These are phyloP conservation scores for Whitmania pigra DNA, from an alignment of 1,140 invertebrate species.

Conservation along the genomic window DNA sequence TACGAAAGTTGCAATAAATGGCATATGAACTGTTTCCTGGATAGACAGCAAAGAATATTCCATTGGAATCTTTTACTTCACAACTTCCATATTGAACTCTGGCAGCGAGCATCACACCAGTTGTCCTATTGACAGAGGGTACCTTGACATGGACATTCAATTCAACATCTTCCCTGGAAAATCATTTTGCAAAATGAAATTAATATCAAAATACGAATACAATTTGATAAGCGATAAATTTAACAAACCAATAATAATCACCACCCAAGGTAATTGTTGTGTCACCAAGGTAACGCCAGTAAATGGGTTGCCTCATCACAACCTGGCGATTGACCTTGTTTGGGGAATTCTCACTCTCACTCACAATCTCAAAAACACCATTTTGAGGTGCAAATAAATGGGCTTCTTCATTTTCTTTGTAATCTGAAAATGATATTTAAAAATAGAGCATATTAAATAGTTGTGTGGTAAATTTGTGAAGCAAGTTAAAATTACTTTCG, in stretches of 20 bases:
- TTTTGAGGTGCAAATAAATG: constrained; percentile 37
- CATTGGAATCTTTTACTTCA: constrained; percentile 13
- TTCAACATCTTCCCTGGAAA: constrained; percentile 1
- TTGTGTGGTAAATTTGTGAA: too few relatives aligned
- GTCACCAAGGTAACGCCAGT: too few relatives aligned
- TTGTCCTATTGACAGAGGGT: constrained; percentile 10
- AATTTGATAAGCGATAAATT: too few relatives aligned
- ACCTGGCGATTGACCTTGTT: constrained; percentile 12
- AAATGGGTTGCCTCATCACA: not conserved
- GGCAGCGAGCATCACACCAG: constrained; percentile 15
- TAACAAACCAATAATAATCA: not conserved
- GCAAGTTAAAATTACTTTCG: too few relatives aligned
- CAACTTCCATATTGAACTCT: constrained; percentile 13
- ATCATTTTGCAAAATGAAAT: too few relatives aligned
- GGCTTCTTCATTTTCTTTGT: constrained; percentile 32
- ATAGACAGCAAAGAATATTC: constrained; percentile 17
- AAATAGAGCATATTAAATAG: too few relatives aligned
- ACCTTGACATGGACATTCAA: not conserved
- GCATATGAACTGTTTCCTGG: constrained; percentile 9
- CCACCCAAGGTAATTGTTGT: too few relatives aligned
- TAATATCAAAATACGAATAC: too few relatives aligned
- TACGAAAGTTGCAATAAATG: not conserved
- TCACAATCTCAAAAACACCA: constrained; percentile 33
- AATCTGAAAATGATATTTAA: constrained; percentile 30
- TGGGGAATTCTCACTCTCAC: not conserved